Conservation (phyloP, 2,888 invertebrate species). For the Tridacna gigas region DNA sequence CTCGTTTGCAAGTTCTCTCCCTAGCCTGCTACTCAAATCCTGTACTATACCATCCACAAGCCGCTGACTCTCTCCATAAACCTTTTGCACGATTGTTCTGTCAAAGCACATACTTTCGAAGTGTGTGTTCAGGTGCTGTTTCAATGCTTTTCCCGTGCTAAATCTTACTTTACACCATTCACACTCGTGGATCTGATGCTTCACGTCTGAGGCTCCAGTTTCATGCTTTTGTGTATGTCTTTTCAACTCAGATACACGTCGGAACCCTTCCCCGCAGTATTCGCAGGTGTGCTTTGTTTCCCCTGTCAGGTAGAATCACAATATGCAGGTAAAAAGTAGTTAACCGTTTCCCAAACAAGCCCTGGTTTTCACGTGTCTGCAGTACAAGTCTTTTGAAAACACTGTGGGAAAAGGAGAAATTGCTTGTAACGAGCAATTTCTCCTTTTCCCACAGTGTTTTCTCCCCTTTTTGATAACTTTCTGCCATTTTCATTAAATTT, state of each 20-base stretch:
- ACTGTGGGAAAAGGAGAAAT: neutral
- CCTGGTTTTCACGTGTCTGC: neutral
- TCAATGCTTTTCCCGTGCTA: slow-evolving; percentile 36
- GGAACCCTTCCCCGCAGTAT: slow-evolving; percentile 58
- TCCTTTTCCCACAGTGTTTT: neutral
- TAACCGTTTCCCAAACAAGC: neutral
- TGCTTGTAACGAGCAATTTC: neutral
- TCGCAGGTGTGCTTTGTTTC: slow-evolving; percentile 59
- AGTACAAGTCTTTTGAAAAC: neutral
- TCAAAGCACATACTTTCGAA: slow-evolving; percentile 1
- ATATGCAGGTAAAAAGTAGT: neutral
- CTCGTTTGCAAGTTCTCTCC: neutral
- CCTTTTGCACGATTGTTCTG: neutral
- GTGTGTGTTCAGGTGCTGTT: slow-evolving; percentile 44
- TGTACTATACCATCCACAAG: slow-evolving; percentile 49
- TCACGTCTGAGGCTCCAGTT: neutral
- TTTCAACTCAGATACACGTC: slow-evolving; percentile 58
- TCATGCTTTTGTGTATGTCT: slow-evolving; percentile 51
- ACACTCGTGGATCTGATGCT: slow-evolving; percentile 6
- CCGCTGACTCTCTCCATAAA: slow-evolving; percentile 21
- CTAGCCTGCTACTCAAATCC: slow-evolving; percentile 29
- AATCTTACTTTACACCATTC: slow-evolving; percentile 47
- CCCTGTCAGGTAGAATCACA: slow-evolving; percentile 34
- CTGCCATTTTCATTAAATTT: too few species aligned
- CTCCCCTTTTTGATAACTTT: neutral